Conservation (phyloP, 2,888 invertebrate genomes). For the Stomorhina lunata region DNA sequence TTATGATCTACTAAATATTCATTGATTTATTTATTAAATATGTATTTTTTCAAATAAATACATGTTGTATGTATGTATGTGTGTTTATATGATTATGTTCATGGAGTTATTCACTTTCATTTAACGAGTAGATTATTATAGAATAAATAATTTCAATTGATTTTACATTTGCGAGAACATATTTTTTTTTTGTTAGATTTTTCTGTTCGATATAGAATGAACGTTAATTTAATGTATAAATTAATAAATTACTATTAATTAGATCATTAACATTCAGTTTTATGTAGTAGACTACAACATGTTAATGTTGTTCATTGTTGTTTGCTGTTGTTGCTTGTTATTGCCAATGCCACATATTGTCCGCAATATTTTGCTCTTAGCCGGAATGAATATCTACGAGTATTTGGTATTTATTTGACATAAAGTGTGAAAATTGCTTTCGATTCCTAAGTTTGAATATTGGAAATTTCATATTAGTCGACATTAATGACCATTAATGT, state of each 20-base stretch:
- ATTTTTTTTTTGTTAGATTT: not conserved
- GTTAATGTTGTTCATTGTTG: not conserved
- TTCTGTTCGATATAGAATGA: too few species aligned
- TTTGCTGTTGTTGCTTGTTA: not conserved
- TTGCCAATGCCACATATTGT: not conserved
- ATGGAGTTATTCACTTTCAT: not conserved
- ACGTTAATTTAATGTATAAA: constrained; percentile 1
- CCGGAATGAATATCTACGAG: too few species aligned
- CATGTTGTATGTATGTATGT: not conserved
- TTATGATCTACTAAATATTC: constrained; percentile 6
- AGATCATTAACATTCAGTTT: constrained; percentile 24
- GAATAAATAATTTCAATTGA: constrained; percentile 19
- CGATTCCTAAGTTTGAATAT: not conserved
- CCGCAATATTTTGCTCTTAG: not conserved
- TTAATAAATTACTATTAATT: constrained; percentile 33
- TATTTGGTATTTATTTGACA: not conserved
- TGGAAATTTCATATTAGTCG: not conserved
- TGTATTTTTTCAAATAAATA: not conserved
- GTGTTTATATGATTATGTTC: not conserved
- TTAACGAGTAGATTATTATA: too few species aligned
- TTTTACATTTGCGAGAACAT: not conserved
- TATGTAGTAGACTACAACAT: not conserved
- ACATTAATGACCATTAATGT: constrained; percentile 12
- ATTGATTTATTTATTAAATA: not conserved
- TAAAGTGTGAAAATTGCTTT: not conserved